These are phyloP conservation scores for Sminthurides aquaticus DNA, from an alignment of 2,888 invertebrate genomes.

Conservation along the genomic window DNA sequence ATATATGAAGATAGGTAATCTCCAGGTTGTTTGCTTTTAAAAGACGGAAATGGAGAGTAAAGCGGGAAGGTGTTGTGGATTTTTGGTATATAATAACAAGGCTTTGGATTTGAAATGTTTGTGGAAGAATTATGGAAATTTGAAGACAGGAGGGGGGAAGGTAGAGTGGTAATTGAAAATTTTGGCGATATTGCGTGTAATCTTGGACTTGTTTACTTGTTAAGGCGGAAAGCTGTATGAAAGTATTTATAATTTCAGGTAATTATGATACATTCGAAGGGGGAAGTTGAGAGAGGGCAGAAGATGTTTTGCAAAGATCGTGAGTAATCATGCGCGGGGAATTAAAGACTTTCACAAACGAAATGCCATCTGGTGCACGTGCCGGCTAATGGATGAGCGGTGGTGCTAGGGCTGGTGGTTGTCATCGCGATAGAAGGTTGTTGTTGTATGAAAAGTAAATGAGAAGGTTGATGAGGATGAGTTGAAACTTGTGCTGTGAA, in stretches of 20 bases:
- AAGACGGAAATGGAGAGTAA: too few species aligned
- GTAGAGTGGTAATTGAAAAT: neutral
- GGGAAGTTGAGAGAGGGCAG: neutral
- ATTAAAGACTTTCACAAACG: neutral
- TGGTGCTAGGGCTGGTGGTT: too few species aligned
- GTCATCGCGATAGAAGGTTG: too few species aligned
- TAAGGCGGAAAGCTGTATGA: neutral
- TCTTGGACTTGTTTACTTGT: neutral
- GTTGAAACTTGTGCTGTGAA: too few species aligned
- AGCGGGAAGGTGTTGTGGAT: too few species aligned
- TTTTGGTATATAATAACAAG: too few species aligned
- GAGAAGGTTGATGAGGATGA: too few species aligned
- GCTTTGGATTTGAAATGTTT: neutral
- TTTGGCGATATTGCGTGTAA: neutral
- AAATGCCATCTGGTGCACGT: neutral
- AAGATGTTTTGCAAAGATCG: neutral
- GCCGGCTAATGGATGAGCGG: neutral
- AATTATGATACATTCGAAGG: neutral
- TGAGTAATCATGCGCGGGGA: neutral
- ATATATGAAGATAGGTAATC: too few species aligned
- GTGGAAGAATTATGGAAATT: too few species aligned
- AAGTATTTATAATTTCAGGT: neutral
- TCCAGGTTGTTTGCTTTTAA: too few species aligned
- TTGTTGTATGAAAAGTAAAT: too few species aligned
- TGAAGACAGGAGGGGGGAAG: neutral